Conservation (phyloP, 2,113 vertebrate genomes). For the Stigmatopora argus region DNA sequence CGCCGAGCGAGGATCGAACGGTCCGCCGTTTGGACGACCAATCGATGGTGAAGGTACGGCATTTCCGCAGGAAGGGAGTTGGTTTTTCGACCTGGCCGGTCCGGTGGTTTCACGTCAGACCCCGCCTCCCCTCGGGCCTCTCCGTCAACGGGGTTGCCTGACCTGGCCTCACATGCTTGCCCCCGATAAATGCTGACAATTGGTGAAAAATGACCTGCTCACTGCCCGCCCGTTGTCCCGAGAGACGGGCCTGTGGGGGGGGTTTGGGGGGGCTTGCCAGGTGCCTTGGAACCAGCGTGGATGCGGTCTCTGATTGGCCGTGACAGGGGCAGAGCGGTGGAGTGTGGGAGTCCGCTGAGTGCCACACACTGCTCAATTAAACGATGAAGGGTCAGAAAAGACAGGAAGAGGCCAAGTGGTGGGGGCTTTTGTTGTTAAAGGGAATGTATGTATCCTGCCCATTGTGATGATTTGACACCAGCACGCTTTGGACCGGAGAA, state of each 20-base stretch:
- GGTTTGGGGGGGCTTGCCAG: slow-evolving; percentile 56
- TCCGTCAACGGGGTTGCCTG: slow-evolving; percentile 54
- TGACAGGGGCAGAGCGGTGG: slow-evolving; percentile 34
- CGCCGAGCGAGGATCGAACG: too few relatives aligned
- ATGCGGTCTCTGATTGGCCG: slow-evolving; percentile 49
- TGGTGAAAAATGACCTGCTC: slow-evolving; percentile 89
- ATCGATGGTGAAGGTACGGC: slow-evolving; percentile 27
- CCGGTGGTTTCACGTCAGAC: too few relatives aligned
- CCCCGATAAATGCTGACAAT: slow-evolving; percentile 84
- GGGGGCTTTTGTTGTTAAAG: too few relatives aligned
- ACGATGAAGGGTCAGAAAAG: slow-evolving; percentile 42
- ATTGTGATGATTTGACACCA: slow-evolving; percentile 26
- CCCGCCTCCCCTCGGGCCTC: slow-evolving; percentile 6
- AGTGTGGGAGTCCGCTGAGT: slow-evolving; percentile 59
- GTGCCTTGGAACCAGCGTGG: slow-evolving; percentile 60
- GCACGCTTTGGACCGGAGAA: slow-evolving; percentile 8
- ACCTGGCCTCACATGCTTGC: slow-evolving; percentile 73
- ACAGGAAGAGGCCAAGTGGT: slow-evolving; percentile 19
- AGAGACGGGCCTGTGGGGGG: slow-evolving; percentile 66
- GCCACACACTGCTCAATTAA: slow-evolving; percentile 56
- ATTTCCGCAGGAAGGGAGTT: slow-evolving; percentile 12
- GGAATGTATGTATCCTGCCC: slow-evolving; percentile 32
- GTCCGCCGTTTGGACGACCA: slow-evolving; percentile 26
- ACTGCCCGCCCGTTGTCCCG: slow-evolving; percentile 74
- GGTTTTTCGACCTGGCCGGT: slow-evolving; percentile 7